phyloP scores from a whole-genome alignment of 1,140 invertebrate species.

The Drosophila subpulchrella region DNA sequence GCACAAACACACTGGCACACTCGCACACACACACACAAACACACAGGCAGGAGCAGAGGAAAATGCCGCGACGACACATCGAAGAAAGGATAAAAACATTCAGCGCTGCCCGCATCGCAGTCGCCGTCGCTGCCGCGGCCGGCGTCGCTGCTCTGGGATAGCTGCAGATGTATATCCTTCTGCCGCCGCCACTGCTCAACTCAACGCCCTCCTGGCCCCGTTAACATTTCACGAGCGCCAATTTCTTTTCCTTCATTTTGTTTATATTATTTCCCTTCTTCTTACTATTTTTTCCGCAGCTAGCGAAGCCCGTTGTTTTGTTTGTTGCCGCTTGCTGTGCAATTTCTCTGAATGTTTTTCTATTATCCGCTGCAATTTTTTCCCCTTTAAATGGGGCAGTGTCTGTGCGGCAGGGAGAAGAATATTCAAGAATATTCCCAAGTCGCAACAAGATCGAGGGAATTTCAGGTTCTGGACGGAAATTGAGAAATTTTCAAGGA shows the following conservation, averaged over 20 bases:
- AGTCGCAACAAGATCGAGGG: slow-evolving; percentile 13
- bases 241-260: slow-evolving; percentile 79
- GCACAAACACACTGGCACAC: slow-evolving; percentile 46
- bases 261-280: slow-evolving; percentile 68
- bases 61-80: slow-evolving; percentile 67
- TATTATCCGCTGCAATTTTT: slow-evolving; percentile 36
- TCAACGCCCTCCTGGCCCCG: slow-evolving; percentile 45
- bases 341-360: slow-evolving; percentile 51
- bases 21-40: slow-evolving; percentile 10
- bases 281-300: slow-evolving; percentile 20
- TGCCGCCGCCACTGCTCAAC: slow-evolving; percentile 5
- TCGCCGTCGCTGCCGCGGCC: slow-evolving; percentile 24
- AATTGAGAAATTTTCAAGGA: background rate
- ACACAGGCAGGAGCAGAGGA: slow-evolving; percentile 24
- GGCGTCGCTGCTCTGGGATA: slow-evolving; percentile 22
- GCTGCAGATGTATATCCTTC: slow-evolving; percentile 27
- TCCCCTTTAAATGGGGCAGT: slow-evolving; percentile 17
- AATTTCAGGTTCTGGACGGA: background rate
- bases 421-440: slow-evolving; percentile 13
- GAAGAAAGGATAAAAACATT: slow-evolving; percentile 81
- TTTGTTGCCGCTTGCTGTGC: slow-evolving; percentile 34
- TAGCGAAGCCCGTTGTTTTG: slow-evolving; percentile 24
- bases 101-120: slow-evolving; percentile 36
- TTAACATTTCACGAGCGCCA: slow-evolving; percentile 80
- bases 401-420: slow-evolving; percentile 16